A percentile compares a stretch with the other conserved stretches of the same genome.
phyloP scores from a whole-genome alignment of 1,140 invertebrate genomes.

The Acromyrmex charruanus region DNA sequence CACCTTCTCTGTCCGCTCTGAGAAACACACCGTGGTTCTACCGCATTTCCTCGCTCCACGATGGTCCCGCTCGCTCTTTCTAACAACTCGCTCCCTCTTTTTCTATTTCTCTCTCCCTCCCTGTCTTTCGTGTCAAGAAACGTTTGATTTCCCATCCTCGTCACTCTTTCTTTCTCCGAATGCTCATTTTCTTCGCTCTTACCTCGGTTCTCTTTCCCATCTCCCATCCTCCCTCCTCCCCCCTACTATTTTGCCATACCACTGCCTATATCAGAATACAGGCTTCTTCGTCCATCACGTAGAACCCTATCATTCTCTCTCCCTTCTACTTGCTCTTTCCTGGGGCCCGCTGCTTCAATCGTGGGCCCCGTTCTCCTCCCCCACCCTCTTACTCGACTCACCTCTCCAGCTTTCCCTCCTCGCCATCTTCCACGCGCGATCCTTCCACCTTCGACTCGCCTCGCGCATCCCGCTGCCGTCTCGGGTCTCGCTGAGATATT shows the following conservation, averaged over 20 bases:
- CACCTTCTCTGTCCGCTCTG: slow-evolving; percentile 26
- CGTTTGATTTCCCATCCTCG: slow-evolving; percentile 35
- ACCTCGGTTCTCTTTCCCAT: slow-evolving; percentile 37
- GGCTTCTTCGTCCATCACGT: slow-evolving; percentile 23
- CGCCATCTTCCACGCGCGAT: slow-evolving; percentile 66
- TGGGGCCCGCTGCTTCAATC: slow-evolving; percentile 38
- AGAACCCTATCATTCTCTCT: not conserved
- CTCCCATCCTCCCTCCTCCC: slow-evolving; percentile 11
- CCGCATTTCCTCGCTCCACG: slow-evolving; percentile 1
- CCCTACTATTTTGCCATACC: slow-evolving; percentile 37
- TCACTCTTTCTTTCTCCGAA: slow-evolving; percentile 30
- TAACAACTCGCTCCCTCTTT: not conserved
- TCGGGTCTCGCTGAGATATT: slow-evolving; percentile 84
- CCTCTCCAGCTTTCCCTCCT: slow-evolving; percentile 52
- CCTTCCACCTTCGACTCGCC: slow-evolving; percentile 75
- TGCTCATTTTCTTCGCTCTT: slow-evolving; percentile 39
- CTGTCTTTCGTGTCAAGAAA: slow-evolving; percentile 57
- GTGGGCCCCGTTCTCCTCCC: not conserved
- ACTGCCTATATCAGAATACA: slow-evolving; percentile 36
- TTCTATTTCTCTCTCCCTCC: slow-evolving; percentile 37
- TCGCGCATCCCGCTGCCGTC: slow-evolving; percentile 76
- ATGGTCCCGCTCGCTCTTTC: slow-evolving; percentile 15
- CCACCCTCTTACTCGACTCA: slow-evolving; percentile 39
- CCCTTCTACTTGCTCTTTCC: not conserved
- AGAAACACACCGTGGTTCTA: slow-evolving; percentile 59